Evolutionary conservation across 2,113 vertebrate species (phyloP).

Genomic region (human (Homo sapiens)): GRCh38 chr15:96895501-96896000

Average conservation of each 20-base stretch:
- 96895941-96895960: conserved; percentile 13
- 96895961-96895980: background rate
- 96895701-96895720: conserved; percentile 70
- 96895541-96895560: conserved; percentile 43
- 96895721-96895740: conserved; percentile 78
- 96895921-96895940: conserved; percentile 63
- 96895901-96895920: conserved; percentile 55
- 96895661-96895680: background rate
- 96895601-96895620: conserved; percentile 9
- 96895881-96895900: conserved; percentile 72
- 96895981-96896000: conserved; percentile 67
- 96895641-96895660: background rate
- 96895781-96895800: conserved; percentile 84
- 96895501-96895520: background rate
- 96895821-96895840: conserved; percentile 75
- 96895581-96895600: background rate
- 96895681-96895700: conserved; percentile 63
- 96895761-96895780: conserved; percentile 85
- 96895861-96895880: conserved; percentile 80
- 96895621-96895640: conserved; percentile 38
- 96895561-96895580: conserved; percentile 27
- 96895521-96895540: background rate
- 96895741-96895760: conserved; percentile 84
- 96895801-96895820: conserved; percentile 84
- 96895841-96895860: conserved; percentile 77